Base-by-base conservation (phyloP, 2,888 invertebrate genomes). In the Lepidocyrtoides sp. region DNA sequence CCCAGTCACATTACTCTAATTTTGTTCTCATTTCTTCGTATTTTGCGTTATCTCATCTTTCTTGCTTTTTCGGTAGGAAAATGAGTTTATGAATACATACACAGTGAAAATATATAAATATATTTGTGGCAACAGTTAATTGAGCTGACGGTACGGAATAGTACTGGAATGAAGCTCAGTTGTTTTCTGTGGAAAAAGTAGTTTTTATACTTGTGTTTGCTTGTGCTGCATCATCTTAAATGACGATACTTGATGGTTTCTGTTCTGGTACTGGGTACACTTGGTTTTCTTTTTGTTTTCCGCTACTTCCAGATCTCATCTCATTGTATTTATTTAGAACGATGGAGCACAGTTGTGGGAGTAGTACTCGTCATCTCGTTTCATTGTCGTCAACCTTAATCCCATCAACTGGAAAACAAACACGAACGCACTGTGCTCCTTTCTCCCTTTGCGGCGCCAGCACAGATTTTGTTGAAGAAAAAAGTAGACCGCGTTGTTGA, bases 361-460 rank as follows among this genome's bases (percentile, higher is more conserved):
- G 20, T 8, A 3, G 66, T 20, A 69, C 17, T 17, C 36, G 69
- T 48, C 29, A 48, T 26, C 77, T 36, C 69, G 60, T 75, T 51
- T 77, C 86, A 23, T 86, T 75, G 51, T 75, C 75, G 44, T 75
- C 75, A 86, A 60, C 86, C 86, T 79, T 87, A 87, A 87, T 87
- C 87, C 87, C 79, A 77, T 63, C 77, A 79, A 87, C 41, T 20
- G 57, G 87, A 87, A 87, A 87, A 87, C 87, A 87, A 87, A 87
- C 87, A 87, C 87, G 87, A 77, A 87, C 87, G 75, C 87, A 60
- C 75, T 41, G n/a, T n/a, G n/a, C n/a, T n/a, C 57, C 36, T 83
- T 81, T 69, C 23, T 66, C 85, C 54, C 72, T 26, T 17, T 48
- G 54, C 79, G 87, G 87, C 87, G 87, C 87, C 87, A 87, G 79